Conservation (phyloP, 2,797 vertebrate species). For the Pogonophryne albipinna region DNA sequence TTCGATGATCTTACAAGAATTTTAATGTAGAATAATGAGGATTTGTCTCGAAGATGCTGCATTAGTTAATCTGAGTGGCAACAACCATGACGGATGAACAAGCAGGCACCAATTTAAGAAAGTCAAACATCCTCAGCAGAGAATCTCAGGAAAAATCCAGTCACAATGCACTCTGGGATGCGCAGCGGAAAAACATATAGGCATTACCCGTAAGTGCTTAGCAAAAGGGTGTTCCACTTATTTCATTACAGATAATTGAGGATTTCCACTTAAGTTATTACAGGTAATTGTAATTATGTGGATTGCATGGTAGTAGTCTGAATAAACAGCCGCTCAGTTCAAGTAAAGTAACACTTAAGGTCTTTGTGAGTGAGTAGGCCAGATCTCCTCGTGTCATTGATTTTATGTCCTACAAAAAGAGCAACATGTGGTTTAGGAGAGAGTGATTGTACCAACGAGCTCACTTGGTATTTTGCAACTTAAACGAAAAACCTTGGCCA, state of each 20-base stretch:
- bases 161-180: slow-evolving; percentile 36
- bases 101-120: slow-evolving; percentile 9
- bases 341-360: slow-evolving; percentile 27
- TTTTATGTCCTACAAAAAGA: slow-evolving; percentile 28
- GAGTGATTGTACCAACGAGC: slow-evolving; percentile 71
- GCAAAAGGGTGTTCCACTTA: slow-evolving; percentile 44
- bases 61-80: slow-evolving; percentile 12
- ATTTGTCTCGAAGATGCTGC: background rate
- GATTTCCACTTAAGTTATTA: slow-evolving; percentile 58
- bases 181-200: slow-evolving; percentile 35
- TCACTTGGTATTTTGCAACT: slow-evolving; percentile 83
- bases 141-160: slow-evolving; percentile 13
- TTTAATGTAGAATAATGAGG: background rate
- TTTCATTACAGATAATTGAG: slow-evolving; percentile 53
- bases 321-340: slow-evolving; percentile 45
- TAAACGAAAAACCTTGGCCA: slow-evolving; percentile 76
- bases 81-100: slow-evolving; percentile 19
- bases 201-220: slow-evolving; percentile 29
- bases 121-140: slow-evolving; percentile 12
- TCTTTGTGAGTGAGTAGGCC: slow-evolving; percentile 19
- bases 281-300: slow-evolving; percentile 49
- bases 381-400: slow-evolving; percentile 33
- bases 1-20: too few species aligned
- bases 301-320: slow-evolving; percentile 28
- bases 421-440: slow-evolving; percentile 67